phyloP scores from a whole-genome alignment of 2,888 invertebrate species.

The Amblyjoppa proteus region DNA sequence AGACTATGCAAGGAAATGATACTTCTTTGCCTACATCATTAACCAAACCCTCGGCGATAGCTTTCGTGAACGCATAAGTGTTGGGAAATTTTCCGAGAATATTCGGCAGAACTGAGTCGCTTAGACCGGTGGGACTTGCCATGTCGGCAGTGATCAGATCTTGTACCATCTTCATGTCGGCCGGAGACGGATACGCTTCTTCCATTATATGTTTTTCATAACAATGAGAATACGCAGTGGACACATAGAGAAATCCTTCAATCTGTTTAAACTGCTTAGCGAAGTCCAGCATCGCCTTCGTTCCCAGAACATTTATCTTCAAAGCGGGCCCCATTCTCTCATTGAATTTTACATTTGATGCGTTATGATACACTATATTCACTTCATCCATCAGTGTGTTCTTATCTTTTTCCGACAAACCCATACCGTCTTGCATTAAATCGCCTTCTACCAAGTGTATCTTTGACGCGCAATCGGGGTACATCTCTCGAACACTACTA shows the following conservation, averaged over 20 bases:
- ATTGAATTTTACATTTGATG: constrained; percentile 58
- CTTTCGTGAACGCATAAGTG: constrained; percentile 73
- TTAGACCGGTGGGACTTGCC: constrained; percentile 69
- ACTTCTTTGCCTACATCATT: constrained; percentile 65
- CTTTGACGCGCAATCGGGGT: constrained; percentile 46
- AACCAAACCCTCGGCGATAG: constrained; percentile 76
- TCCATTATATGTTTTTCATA: constrained; percentile 69
- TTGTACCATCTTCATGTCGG: constrained; percentile 70
- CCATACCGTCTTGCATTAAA: constrained; percentile 30
- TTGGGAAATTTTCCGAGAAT: constrained; percentile 73
- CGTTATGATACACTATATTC: constrained; percentile 55
- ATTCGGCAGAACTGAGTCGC: constrained; percentile 57
- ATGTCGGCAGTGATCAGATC: constrained; percentile 73
- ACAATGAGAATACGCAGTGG: constrained; percentile 57
- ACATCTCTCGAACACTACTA: constrained; percentile 9
- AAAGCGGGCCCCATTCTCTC: constrained; percentile 17
- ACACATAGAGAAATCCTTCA: constrained; percentile 58
- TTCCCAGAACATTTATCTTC: constrained; percentile 58
- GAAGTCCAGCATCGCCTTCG: constrained; percentile 36
- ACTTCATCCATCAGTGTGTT: constrained; percentile 42
- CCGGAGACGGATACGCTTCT: constrained; percentile 73
- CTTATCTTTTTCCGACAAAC: constrained; percentile 41
- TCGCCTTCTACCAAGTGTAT: constrained; percentile 50
- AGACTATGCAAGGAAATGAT: constrained; percentile 73
- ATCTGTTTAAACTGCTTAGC: constrained; percentile 52